These are phyloP conservation scores for Cepaea nemoralis DNA, from an alignment of 1,140 invertebrate species.

Conservation along the genomic window DNA sequence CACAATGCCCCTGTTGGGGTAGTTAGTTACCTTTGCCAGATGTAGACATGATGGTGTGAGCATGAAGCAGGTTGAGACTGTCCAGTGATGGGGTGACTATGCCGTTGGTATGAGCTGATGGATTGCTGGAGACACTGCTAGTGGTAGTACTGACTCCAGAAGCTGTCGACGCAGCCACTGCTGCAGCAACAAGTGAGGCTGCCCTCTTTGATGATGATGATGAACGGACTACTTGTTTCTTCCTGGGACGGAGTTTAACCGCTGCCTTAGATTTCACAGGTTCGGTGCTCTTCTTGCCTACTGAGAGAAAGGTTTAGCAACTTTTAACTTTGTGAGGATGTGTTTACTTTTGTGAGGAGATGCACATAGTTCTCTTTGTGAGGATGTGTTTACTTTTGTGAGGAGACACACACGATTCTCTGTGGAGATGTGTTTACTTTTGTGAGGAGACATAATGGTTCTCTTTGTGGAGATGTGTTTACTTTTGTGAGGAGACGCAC, in stretches of 20 bases:
- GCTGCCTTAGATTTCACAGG: conserved; percentile 35
- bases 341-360: too few species aligned
- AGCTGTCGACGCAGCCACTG: not conserved
- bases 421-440: too few species aligned
- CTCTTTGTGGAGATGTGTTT: too few species aligned
- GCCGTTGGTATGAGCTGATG: conserved; percentile 74
- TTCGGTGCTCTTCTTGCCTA: conserved; percentile 15
- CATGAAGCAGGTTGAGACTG: conserved; percentile 89
- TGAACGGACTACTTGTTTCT: not conserved
- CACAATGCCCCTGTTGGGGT: too few species aligned
- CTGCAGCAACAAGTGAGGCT: not conserved
- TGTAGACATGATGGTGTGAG: conserved; percentile 89
- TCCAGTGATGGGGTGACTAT: conserved; percentile 73
- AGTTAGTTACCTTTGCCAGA: conserved; percentile 73
- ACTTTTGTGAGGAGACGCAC: too few species aligned
- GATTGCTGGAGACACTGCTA: conserved; percentile 6
- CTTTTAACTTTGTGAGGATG: too few species aligned
- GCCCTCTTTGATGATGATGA: not conserved
- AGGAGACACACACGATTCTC: too few species aligned
- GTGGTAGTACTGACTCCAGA: conserved; percentile 56
- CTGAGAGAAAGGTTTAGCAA: conserved; percentile 17
- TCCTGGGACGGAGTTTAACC: conserved; percentile 28
- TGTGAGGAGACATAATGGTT: too few species aligned
- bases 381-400: too few species aligned
- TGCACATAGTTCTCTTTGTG: too few species aligned